A percentile compares a stretch with the other conserved stretches of the same genome.
Evolutionary conservation across 2,797 vertebrate species (phyloP).

Genomic region (Crenichthys baileyi): DNA sequence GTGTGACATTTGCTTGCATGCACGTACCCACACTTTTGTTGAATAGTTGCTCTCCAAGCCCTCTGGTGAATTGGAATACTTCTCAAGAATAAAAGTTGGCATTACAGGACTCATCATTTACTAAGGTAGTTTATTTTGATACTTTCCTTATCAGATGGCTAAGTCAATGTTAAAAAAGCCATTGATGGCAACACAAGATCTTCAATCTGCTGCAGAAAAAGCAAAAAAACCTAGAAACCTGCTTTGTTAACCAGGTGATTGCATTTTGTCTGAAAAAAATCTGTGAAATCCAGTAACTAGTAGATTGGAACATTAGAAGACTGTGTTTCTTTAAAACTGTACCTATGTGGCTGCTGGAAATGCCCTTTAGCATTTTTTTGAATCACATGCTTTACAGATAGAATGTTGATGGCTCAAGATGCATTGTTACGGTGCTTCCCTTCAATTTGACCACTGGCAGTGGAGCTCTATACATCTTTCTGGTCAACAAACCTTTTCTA

Average conservation of each 20-base stretch:
- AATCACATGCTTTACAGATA: neutral
- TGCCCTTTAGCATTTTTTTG: neutral
- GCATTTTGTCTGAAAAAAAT: neutral
- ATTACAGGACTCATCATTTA: conserved; percentile 21
- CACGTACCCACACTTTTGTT: neutral
- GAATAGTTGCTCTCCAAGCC: conserved; percentile 28
- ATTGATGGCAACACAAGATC: neutral
- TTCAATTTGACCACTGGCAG: neutral
- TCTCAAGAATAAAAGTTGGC: conserved; percentile 13
- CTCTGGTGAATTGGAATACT: conserved; percentile 38
- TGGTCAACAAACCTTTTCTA: neutral
- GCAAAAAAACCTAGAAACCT: conserved; percentile 12
- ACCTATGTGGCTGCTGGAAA: neutral
- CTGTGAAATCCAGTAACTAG: neutral
- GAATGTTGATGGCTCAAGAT: neutral
- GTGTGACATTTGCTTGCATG: conserved; percentile 5
- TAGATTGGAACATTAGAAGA: neutral
- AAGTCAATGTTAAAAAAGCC: conserved; percentile 31
- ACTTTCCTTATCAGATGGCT: conserved; percentile 22
- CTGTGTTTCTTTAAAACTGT: neutral
- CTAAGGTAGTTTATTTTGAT: conserved; percentile 13
- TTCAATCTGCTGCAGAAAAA: conserved; percentile 13
- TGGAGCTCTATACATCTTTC: neutral
- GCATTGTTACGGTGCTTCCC: neutral
- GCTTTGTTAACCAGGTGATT: neutral